These are phyloP conservation scores for Euzophera pinguis DNA, from an alignment of 2,888 invertebrate species.

Conservation along the genomic window DNA sequence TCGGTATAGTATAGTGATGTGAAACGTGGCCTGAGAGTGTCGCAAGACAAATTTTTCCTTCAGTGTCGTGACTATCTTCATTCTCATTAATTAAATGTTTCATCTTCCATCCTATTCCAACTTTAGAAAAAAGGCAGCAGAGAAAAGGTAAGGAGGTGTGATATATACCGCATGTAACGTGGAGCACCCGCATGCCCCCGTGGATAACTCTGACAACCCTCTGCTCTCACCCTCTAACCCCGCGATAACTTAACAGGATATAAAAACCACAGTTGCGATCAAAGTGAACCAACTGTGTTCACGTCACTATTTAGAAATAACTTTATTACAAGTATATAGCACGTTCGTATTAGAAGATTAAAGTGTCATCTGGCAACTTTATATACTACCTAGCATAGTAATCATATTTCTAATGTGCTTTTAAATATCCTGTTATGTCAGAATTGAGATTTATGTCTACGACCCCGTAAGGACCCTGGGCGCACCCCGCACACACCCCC, in stretches of 20 bases:
- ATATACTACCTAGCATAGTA: too few species aligned
- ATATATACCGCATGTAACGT: conserved; percentile 67
- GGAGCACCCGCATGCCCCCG: conserved; percentile 71
- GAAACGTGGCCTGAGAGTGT: conserved; percentile 8
- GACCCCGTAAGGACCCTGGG: conserved; percentile 20
- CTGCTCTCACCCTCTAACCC: conserved; percentile 22
- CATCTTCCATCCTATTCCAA: conserved; percentile 77
- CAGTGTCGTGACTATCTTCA: conserved; percentile 55
- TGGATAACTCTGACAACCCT: conserved; percentile 35
- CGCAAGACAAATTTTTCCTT: conserved; percentile 30
- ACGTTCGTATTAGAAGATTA: too few species aligned
- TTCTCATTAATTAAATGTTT: conserved; percentile 75
- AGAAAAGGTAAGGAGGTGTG: conserved; percentile 87
- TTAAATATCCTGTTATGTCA: neutral
- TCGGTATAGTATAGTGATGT: conserved; percentile 21
- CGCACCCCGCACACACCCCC: conserved; percentile 35
- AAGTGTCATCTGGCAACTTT: too few species aligned
- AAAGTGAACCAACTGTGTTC: too few species aligned
- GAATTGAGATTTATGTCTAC: conserved; percentile 5
- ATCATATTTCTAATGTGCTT: neutral
- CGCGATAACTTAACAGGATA: conserved; percentile 1
- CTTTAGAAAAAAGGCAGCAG: conserved; percentile 92
- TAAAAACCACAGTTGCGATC: too few species aligned
- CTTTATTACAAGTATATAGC: too few species aligned
- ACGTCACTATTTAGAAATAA: too few species aligned